Conservation (phyloP, 2,797 vertebrate genomes). For the Takifugu ocellatus region DNA sequence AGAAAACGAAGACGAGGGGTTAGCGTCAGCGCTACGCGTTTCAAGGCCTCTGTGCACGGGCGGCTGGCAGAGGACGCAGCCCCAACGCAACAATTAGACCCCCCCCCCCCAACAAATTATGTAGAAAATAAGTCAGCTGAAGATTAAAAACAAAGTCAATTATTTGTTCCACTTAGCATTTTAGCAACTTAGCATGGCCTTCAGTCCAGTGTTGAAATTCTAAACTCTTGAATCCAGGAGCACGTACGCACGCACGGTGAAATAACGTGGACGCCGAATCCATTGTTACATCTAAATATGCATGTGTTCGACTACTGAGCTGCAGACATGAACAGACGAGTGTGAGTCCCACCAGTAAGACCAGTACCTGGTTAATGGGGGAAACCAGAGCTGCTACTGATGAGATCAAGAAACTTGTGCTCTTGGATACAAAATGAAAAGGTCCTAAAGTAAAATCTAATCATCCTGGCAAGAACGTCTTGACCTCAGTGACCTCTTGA, state of each 20-base stretch:
- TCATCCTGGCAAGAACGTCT: not conserved
- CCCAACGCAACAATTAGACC: conserved; percentile 66
- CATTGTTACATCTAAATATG: conserved; percentile 47
- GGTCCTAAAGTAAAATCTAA: no score
- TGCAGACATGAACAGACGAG: conserved; percentile 50
- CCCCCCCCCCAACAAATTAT: conserved; percentile 58
- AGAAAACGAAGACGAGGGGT: conserved; percentile 20
- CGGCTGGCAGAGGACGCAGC: conserved; percentile 57
- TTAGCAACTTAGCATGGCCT: conserved; percentile 35
- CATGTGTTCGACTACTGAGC: conserved; percentile 50
- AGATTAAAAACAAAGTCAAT: conserved; percentile 49
- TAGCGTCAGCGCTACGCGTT: conserved; percentile 41
- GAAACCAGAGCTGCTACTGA: conserved; percentile 16
- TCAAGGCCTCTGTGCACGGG: conserved; percentile 49
- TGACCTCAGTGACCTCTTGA: not conserved
- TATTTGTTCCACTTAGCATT: conserved; percentile 46
- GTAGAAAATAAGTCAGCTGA: conserved; percentile 60
- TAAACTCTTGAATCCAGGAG: conserved; percentile 39
- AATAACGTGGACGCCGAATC: conserved; percentile 45
- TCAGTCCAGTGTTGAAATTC: conserved; percentile 37
- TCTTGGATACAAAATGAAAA: conserved; percentile 27
- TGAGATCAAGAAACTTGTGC: conserved; percentile 34
- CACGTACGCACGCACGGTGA: conserved; percentile 3
- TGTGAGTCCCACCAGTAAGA: conserved; percentile 22
- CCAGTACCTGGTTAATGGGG: conserved; percentile 29